A percentile compares a stretch with the other conserved stretches of the same genome.
Conservation (phyloP, 2,113 vertebrate genomes). For the Lontra canadensis region DNA sequence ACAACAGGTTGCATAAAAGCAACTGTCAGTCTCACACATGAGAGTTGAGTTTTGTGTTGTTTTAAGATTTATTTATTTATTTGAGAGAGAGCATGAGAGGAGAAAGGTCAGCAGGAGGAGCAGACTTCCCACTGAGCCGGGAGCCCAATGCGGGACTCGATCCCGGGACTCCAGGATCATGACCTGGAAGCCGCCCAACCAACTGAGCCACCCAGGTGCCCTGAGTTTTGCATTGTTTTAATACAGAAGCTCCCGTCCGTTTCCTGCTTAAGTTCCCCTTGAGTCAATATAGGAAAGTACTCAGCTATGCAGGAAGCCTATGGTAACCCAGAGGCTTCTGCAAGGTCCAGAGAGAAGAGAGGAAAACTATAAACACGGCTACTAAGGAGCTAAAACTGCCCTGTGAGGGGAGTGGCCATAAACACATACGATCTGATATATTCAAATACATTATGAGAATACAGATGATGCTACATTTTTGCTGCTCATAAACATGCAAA, state of each 20-base stretch:
- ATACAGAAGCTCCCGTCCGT: background rate
- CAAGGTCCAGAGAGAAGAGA: background rate
- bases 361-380: background rate
- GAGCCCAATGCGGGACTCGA: too few species aligned
- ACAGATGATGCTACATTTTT: fast-evolving
- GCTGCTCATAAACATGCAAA: background rate
- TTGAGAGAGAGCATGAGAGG: too few species aligned
- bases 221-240: background rate
- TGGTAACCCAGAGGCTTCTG: background rate
- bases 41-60: background rate
- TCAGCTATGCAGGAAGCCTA: background rate
- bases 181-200: too few species aligned
- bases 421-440: background rate
- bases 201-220: too few species aligned
- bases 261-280: background rate
- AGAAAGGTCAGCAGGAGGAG: too few species aligned
- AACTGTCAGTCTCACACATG: fast-evolving
- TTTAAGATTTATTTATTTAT: too few species aligned
- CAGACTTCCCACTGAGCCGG: too few species aligned
- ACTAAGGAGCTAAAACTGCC: background rate
- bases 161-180: too few species aligned
- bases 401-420: background rate
- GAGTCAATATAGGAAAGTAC: background rate
- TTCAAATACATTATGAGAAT: background rate
- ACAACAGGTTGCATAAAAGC: background rate